These are phyloP conservation scores for Cydia fagiglandana DNA, from an alignment of 1,140 invertebrate genomes.

Conservation along the genomic window DNA sequence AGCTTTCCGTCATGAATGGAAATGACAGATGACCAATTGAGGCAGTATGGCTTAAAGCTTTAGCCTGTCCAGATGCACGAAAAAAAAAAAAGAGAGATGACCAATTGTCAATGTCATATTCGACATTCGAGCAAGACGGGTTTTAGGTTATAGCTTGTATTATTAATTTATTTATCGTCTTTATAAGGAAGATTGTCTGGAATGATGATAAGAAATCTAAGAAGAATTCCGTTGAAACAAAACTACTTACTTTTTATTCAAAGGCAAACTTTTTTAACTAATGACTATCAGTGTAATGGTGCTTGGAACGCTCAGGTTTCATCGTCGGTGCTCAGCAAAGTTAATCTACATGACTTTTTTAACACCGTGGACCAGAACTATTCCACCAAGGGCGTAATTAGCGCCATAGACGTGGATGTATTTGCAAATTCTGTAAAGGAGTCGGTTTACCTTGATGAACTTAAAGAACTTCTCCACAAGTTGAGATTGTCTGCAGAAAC, in stretches of 20 bases:
- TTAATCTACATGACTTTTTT: constrained; percentile 83
- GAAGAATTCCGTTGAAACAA: constrained; percentile 32
- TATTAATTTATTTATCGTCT: not conserved
- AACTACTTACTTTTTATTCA: constrained; percentile 35
- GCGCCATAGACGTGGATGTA: constrained; percentile 87
- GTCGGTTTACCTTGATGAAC: constrained; percentile 81
- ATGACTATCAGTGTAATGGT: constrained; percentile 83
- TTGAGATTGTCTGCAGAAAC: constrained; percentile 85
- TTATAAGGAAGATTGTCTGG: not conserved
- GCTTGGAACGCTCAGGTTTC: constrained; percentile 83
- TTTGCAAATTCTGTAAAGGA: constrained; percentile 83
- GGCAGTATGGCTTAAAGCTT: no score
- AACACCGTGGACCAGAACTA: constrained; percentile 81
- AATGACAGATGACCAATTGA: not conserved
- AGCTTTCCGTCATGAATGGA: not conserved
- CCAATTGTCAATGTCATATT: not conserved
- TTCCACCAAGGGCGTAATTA: constrained; percentile 79
- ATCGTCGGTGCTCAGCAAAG: constrained; percentile 82
- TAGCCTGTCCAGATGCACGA: no score
- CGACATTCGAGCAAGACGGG: not conserved
- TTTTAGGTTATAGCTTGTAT: not conserved
- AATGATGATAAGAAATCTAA: constrained; percentile 39
- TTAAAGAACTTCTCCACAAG: constrained; percentile 84
- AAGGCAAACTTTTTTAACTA: constrained; percentile 77
- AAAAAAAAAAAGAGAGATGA: not conserved